A percentile compares a stretch with the other conserved stretches of the same genome.
phyloP scores from a whole-genome alignment of 2,113 vertebrate species.

The Monopterus albus region DNA sequence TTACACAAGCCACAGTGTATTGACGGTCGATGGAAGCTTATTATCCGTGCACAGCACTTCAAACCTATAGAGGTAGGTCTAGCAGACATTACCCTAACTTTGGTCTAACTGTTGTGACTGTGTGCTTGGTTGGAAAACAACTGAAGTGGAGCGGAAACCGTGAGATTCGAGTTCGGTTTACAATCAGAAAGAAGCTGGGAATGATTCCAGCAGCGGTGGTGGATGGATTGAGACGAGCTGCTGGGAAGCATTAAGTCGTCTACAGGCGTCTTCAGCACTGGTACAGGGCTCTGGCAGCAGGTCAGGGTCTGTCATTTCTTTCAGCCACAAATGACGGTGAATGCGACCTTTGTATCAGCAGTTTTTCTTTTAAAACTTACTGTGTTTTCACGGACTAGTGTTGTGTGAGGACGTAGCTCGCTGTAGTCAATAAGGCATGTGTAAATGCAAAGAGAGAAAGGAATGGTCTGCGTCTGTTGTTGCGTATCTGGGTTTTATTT shows the following conservation, averaged over 20 bases:
- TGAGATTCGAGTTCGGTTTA: constrained; percentile 27
- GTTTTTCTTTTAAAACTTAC: neutral
- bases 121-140: neutral
- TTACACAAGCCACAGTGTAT: constrained; percentile 12
- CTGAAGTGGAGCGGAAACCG: constrained; percentile 41
- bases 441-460: neutral
- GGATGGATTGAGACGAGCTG: neutral
- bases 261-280: neutral
- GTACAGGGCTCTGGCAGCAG: neutral
- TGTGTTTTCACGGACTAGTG: neutral
- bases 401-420: neutral
- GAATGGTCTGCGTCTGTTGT: neutral
- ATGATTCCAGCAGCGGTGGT: constrained; percentile 31
- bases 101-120: neutral
- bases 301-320: constrained; percentile 26
- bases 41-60: neutral
- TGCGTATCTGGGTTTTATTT: constrained; percentile 32
- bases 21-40: constrained; percentile 36
- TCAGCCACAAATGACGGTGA: constrained; percentile 13
- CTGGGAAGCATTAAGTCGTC: neutral
- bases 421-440: neutral
- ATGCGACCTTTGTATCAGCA: neutral
- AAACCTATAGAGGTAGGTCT: constrained; percentile 41
- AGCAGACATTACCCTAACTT: neutral
- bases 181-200: constrained; percentile 30